Percentiles rank a stretch among this genome's conserved stretches.
phyloP scores from a whole-genome alignment of 2,797 vertebrate genomes.

The Diplodus puntazzo region DNA sequence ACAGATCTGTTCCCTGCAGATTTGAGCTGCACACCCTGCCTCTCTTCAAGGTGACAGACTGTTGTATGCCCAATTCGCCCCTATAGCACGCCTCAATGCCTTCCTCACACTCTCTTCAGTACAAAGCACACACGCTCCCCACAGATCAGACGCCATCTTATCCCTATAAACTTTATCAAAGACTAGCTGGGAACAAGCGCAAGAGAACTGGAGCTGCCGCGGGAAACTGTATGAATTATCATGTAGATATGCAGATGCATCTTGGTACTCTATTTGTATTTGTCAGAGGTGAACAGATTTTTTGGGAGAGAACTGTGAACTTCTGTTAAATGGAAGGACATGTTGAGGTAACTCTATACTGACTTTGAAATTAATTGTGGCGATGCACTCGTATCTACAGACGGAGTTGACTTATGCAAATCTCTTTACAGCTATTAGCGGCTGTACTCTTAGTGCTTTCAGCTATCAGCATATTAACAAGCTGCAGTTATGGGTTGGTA shows the following conservation, averaged over 20 bases:
- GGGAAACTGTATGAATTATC: slow-evolving; percentile 30
- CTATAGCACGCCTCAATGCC: slow-evolving; percentile 55
- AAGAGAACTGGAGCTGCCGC: slow-evolving; percentile 38
- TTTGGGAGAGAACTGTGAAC: neutral
- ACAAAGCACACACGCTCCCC: slow-evolving; percentile 59
- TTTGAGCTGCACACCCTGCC: slow-evolving; percentile 62
- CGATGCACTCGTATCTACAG: neutral
- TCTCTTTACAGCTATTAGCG: neutral
- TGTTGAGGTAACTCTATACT: neutral
- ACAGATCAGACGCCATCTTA: slow-evolving; percentile 70
- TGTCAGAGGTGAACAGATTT: neutral
- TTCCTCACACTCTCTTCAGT: slow-evolving; percentile 45
- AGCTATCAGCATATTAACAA: neutral
- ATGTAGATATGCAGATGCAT: slow-evolving; percentile 25
- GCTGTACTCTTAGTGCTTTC: neutral
- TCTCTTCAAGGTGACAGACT: slow-evolving; percentile 75
- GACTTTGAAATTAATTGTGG: neutral
- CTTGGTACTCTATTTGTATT: slow-evolving; percentile 16
- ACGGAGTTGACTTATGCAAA: neutral
- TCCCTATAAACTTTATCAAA: slow-evolving; percentile 68
- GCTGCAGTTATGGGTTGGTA: neutral
- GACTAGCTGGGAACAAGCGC: slow-evolving; percentile 41
- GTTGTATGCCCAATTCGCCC: slow-evolving; percentile 57
- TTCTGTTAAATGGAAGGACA: neutral
- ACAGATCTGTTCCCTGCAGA: slow-evolving; percentile 71